phyloP scores from a whole-genome alignment of 2,888 invertebrate species.

The Anthrax anthrax region DNA sequence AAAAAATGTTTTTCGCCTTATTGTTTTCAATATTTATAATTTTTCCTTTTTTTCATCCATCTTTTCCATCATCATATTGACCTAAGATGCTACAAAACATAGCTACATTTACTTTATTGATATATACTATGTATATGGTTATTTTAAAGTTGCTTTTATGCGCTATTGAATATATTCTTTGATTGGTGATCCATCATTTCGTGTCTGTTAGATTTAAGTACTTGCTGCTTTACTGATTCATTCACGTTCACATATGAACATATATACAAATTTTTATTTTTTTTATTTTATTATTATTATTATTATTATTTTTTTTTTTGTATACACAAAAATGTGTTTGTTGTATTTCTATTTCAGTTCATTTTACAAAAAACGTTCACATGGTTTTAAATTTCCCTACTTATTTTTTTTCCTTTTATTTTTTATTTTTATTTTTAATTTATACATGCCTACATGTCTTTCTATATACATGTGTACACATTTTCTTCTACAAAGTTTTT shows the following conservation, averaged over 20 bases:
- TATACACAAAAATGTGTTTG: not conserved
- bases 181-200: conserved; percentile 36
- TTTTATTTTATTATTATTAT: no score
- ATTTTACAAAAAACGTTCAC: not conserved
- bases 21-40: not conserved
- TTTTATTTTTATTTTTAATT: not conserved
- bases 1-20: not conserved
- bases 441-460: not conserved
- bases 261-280: not conserved
- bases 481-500: no score
- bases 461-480: no score
- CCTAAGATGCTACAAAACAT: conserved; percentile 10
- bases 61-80: conserved; percentile 6
- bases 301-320: not conserved
- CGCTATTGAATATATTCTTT: conserved; percentile 19
- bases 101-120: conserved; percentile 3
- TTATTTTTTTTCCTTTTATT: no score
- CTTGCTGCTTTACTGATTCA: not conserved
- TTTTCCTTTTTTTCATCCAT: not conserved
- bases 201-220: conserved; percentile 7
- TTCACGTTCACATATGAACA: not conserved
- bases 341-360: not conserved
- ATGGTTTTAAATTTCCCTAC: not conserved
- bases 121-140: no score
- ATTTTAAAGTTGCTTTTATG: no score